Evolutionary conservation across 2,113 vertebrate genomes (phyloP).

Genomic region (Oreocharis arfaki): DNA sequence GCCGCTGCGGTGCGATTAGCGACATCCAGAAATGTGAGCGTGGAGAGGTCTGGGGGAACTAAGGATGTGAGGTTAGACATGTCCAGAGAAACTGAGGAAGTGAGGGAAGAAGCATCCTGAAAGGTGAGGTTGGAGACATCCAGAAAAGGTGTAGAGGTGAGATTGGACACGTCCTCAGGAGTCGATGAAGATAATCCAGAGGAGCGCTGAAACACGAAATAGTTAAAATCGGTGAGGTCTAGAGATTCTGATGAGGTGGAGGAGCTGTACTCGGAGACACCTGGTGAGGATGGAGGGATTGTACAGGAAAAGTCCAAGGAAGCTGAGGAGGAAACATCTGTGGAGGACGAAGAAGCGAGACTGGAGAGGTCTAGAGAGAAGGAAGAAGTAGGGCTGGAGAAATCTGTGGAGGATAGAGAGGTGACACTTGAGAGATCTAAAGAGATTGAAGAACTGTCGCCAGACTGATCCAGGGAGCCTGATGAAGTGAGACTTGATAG

Average conservation of each 20-base stretch:
- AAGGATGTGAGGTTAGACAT: background rate
- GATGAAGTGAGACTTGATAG: constrained; percentile 51
- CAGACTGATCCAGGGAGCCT: constrained; percentile 27
- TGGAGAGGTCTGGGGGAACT: constrained; percentile 8
- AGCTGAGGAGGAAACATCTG: constrained; percentile 4
- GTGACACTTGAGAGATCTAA: constrained; percentile 48
- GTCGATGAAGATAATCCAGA: background rate
- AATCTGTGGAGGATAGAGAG: constrained; percentile 4
- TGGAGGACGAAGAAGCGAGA: background rate
- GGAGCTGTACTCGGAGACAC: background rate
- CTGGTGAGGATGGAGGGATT: background rate
- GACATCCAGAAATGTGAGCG: constrained; percentile 32
- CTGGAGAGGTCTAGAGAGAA: constrained; percentile 52
- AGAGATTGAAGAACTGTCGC: constrained; percentile 18
- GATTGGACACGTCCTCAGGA: background rate
- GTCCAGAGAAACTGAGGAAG: background rate
- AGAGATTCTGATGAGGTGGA: constrained; percentile 45
- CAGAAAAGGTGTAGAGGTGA: background rate
- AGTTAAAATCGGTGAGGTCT: constrained; percentile 18
- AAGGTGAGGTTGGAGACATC: constrained; percentile 4
- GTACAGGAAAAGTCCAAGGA: constrained; percentile 1
- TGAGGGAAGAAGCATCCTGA: background rate
- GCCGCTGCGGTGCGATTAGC: background rate
- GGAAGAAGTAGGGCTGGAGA: constrained; percentile 45
- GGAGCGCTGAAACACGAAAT: constrained; percentile 19